These are phyloP conservation scores for Lanius ludovicianus DNA, from an alignment of 2,113 vertebrate species.

Conservation along the genomic window DNA sequence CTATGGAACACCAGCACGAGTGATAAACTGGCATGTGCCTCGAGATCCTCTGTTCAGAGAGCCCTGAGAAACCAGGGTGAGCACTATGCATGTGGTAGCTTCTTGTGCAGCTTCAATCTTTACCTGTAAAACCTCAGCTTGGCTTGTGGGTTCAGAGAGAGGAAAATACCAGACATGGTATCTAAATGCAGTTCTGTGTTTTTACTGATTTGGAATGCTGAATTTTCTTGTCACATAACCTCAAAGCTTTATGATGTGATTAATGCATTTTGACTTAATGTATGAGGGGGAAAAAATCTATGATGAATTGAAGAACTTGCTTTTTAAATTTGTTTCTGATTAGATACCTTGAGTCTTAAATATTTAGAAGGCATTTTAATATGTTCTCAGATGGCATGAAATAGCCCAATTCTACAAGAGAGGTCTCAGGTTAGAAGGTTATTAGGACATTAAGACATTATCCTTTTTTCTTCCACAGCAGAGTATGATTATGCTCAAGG, in stretches of 20 bases:
- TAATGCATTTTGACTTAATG: not conserved
- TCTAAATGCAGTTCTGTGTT: not conserved
- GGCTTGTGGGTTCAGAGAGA: not conserved
- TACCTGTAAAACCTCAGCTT: not conserved
- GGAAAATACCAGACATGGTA: not conserved
- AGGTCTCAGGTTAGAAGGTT: not conserved
- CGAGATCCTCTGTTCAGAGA: not conserved
- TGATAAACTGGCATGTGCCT: not conserved
- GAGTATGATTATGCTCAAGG: not conserved
- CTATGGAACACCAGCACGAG: not conserved
- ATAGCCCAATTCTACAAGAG: not conserved
- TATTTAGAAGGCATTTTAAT: not conserved
- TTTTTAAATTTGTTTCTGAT: not conserved
- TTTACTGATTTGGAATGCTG: not conserved
- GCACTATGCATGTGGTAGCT: no score
- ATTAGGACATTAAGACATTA: not conserved
- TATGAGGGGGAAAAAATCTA: not conserved
- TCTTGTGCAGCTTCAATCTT: not conserved
- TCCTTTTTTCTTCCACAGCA: not conserved
- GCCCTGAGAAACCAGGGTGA: not conserved
- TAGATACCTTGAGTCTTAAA: not conserved
- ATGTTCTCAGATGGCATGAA: not conserved
- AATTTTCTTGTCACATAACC: not conserved
- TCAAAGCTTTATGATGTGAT: not conserved
- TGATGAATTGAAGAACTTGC: not conserved